Conservation (phyloP, 2,113 vertebrate species). For the Corythaixoides concolor region DNA sequence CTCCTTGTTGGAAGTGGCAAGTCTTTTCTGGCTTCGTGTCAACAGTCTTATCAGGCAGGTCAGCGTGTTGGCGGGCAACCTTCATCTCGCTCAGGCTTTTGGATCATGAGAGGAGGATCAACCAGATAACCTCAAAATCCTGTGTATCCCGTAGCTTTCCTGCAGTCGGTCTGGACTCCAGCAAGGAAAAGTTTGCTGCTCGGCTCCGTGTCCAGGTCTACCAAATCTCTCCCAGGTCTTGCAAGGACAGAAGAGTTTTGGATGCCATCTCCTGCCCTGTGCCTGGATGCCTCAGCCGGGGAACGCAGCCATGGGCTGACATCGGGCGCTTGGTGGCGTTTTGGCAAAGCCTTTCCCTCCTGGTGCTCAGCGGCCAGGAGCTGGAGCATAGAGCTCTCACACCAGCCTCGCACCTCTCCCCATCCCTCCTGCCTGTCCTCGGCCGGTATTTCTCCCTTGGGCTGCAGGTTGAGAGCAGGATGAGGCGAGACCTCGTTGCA, state of each 20-base stretch:
- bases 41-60: neutral
- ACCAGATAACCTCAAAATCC: neutral
- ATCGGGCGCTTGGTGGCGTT: rapidly evolving
- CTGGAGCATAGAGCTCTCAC: neutral
- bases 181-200: neutral
- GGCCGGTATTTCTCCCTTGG: rapidly evolving
- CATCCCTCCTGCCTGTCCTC: neutral
- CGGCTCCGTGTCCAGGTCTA: rapidly evolving
- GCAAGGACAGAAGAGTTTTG: rapidly evolving
- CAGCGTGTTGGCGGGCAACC: neutral
- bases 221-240: neutral
- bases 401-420: neutral
- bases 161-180: neutral
- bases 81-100: neutral
- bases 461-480: neutral
- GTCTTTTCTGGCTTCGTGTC: neutral
- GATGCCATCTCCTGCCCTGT: neutral
- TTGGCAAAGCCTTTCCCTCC: neutral
- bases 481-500: neutral
- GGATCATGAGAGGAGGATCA: neutral
- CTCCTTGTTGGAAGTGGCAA: neutral
- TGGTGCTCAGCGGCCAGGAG: rapidly evolving
- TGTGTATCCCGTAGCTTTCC: neutral
- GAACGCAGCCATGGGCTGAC: rapidly evolving
- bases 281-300: neutral